Percentiles rank a stretch among this genome's conserved stretches.
Conservation (phyloP, 2,888 invertebrate genomes). For the Ormyrus pomaceus region DNA sequence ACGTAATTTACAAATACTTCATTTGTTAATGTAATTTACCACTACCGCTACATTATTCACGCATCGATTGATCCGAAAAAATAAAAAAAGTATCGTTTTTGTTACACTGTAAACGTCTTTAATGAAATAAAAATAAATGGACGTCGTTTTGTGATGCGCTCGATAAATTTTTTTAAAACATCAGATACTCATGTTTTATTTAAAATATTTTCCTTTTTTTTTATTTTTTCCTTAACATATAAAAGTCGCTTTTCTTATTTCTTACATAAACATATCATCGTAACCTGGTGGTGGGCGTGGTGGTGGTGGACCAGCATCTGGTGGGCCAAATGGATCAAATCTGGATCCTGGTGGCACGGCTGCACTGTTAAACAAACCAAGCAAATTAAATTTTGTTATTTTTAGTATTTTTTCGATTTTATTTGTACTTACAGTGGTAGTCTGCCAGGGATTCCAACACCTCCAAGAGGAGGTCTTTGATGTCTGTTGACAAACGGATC, state of each 20-base stretch:
- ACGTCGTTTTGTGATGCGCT: slow-evolving; percentile 64
- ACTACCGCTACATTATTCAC: slow-evolving; percentile 61
- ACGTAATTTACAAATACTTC: slow-evolving; percentile 43
- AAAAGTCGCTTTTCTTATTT: slow-evolving; percentile 3
- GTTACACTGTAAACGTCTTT: slow-evolving; percentile 67
- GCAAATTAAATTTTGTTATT: background rate
- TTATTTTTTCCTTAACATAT: slow-evolving; percentile 17
- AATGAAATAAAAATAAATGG: slow-evolving; percentile 65
- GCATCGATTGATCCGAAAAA: slow-evolving; percentile 52
- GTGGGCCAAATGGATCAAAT: slow-evolving; percentile 91
- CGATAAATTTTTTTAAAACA: slow-evolving; percentile 39
- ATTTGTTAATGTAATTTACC: slow-evolving; percentile 60
- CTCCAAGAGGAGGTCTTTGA: slow-evolving; percentile 59
- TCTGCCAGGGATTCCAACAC: slow-evolving; percentile 79
- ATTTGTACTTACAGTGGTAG: slow-evolving; percentile 77
- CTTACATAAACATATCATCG: slow-evolving; percentile 86
- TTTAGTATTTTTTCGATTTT: background rate
- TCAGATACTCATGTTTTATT: slow-evolving; percentile 34
- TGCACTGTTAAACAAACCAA: slow-evolving; percentile 76
- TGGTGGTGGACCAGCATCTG: slow-evolving; percentile 75
- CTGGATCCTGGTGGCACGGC: slow-evolving; percentile 87
- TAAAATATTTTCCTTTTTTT: slow-evolving; percentile 41
- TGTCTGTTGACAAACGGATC: slow-evolving; percentile 77
- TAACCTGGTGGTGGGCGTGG: slow-evolving; percentile 82
- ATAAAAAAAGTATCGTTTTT: slow-evolving; percentile 60